phyloP scores from a whole-genome alignment of 2,888 invertebrate genomes.

The Aelia acuminata region DNA sequence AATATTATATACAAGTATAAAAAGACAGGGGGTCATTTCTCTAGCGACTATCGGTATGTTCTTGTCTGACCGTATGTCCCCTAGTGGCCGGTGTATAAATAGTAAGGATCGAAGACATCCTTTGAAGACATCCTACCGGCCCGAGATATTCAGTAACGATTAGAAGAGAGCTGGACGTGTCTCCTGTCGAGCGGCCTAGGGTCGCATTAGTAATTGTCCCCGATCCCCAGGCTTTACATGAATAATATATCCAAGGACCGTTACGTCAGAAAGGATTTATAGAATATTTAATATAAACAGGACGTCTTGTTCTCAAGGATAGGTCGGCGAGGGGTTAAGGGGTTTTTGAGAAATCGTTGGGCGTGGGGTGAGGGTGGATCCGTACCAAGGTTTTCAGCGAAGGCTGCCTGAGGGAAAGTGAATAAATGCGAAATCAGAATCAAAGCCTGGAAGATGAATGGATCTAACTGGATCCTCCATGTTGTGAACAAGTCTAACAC shows the following conservation, averaged over 20 bases:
- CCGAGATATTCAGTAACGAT: slow-evolving; percentile 19
- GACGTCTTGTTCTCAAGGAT: slow-evolving; percentile 46
- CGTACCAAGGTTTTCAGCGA: background rate
- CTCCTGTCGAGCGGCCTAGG: background rate
- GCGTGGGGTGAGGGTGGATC: slow-evolving; percentile 2
- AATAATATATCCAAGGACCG: slow-evolving; percentile 41
- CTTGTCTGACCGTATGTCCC: slow-evolving; percentile 21
- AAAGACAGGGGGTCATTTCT: slow-evolving; percentile 21
- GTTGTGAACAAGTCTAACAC: no score
- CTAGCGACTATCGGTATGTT: slow-evolving; percentile 7
- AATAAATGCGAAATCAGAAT: background rate
- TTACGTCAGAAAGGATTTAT: slow-evolving; percentile 25
- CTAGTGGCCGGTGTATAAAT: background rate
- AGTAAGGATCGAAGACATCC: slow-evolving; percentile 16
- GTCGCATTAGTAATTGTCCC: slow-evolving; percentile 35
- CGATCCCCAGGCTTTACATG: slow-evolving; percentile 30
- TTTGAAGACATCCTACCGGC: slow-evolving; percentile 45
- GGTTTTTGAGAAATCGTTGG: slow-evolving; percentile 19
- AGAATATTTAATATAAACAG: slow-evolving; percentile 39
- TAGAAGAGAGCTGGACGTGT: slow-evolving; percentile 40
- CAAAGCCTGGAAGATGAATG: no score
- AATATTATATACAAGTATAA: slow-evolving; percentile 33
- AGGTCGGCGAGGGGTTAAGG: background rate
- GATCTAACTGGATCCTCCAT: no score
- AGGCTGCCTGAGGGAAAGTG: background rate